Percentiles rank a stretch among this genome's conserved stretches.
These are phyloP conservation scores for Nixonia krombeini DNA, from an alignment of 1,140 invertebrate genomes.

Conservation along the genomic window DNA sequence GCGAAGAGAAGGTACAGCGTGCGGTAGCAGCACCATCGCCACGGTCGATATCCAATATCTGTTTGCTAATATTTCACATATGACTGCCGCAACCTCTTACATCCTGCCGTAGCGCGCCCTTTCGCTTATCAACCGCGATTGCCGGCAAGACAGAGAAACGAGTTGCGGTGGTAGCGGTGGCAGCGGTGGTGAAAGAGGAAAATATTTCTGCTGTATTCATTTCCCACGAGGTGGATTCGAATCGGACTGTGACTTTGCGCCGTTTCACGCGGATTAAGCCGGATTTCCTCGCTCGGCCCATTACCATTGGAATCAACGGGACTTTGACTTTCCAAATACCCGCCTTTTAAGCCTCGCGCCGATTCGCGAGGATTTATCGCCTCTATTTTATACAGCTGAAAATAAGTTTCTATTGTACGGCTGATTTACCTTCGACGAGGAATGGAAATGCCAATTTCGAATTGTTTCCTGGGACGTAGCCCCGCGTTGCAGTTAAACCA, in stretches of 20 bases:
- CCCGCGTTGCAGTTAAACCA: too few relatives aligned
- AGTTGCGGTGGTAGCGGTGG: too few relatives aligned
- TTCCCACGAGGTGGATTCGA: constrained; percentile 39
- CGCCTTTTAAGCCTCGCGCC: background rate
- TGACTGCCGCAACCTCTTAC: constrained; percentile 43
- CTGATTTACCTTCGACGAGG: too few relatives aligned
- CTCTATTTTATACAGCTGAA: too few relatives aligned
- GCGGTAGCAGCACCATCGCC: constrained; percentile 15
- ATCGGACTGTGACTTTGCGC: constrained; percentile 7
- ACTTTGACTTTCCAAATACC: constrained; percentile 1
- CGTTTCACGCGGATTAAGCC: constrained; percentile 32
- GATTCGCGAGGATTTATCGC: background rate
- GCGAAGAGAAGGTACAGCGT: constrained; percentile 19
- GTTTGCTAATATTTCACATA: constrained; percentile 56
- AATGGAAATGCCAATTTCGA: too few relatives aligned
- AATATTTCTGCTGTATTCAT: constrained; percentile 32
- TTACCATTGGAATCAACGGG: background rate
- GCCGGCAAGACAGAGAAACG: constrained; percentile 14
- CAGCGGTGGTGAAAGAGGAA: constrained; percentile 1
- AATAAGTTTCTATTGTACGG: constrained; percentile 2
- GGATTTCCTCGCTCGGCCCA: constrained; percentile 14
- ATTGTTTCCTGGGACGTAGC: too few relatives aligned
- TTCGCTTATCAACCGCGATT: constrained; percentile 24
- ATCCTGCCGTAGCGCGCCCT: constrained; percentile 8
- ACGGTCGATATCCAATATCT: constrained; percentile 54